phyloP scores from a whole-genome alignment of 1,140 invertebrate genomes.

The Drosophila sp. region DNA sequence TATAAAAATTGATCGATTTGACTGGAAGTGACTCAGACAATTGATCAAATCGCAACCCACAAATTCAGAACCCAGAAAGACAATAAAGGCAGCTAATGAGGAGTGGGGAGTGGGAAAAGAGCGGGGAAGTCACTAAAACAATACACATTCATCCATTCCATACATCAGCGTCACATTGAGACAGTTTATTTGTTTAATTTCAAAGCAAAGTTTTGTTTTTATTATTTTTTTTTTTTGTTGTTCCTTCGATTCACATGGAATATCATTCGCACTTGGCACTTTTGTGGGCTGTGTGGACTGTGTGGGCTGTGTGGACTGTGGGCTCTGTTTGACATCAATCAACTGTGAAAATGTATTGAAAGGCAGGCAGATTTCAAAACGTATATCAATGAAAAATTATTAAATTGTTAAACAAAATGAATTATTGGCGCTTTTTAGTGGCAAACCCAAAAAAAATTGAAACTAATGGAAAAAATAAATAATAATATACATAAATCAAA shows the following conservation, averaged over 20 bases:
- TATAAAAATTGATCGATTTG: constrained; percentile 8
- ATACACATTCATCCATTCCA: constrained; percentile 36
- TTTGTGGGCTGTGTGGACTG: constrained; percentile 12
- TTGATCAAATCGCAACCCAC: constrained; percentile 13
- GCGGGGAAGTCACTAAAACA: not conserved
- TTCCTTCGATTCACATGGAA: constrained; percentile 1
- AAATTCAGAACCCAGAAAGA: not conserved
- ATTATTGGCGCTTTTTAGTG: constrained; percentile 45
- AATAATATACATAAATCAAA: constrained; percentile 29
- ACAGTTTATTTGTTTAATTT: constrained; percentile 79
- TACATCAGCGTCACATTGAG: constrained; percentile 64
- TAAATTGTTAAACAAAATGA: constrained; percentile 38
- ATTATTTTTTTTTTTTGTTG: constrained; percentile 19
- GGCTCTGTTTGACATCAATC: constrained; percentile 65
- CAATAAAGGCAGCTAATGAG: not conserved
- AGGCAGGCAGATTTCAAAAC: not conserved
- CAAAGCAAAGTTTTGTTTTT: constrained; percentile 8
- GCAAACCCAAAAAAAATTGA: not conserved
- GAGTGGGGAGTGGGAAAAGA: not conserved
- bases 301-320: not conserved
- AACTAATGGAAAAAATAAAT: not conserved
- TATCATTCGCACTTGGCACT: constrained; percentile 55
- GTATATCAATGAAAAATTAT: not conserved
- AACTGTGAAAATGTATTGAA: constrained; percentile 38
- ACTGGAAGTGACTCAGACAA: constrained; percentile 3